Evolutionary conservation across 2,797 vertebrate species (phyloP).

Genomic region (Pantherophis vulpinus): DNA sequence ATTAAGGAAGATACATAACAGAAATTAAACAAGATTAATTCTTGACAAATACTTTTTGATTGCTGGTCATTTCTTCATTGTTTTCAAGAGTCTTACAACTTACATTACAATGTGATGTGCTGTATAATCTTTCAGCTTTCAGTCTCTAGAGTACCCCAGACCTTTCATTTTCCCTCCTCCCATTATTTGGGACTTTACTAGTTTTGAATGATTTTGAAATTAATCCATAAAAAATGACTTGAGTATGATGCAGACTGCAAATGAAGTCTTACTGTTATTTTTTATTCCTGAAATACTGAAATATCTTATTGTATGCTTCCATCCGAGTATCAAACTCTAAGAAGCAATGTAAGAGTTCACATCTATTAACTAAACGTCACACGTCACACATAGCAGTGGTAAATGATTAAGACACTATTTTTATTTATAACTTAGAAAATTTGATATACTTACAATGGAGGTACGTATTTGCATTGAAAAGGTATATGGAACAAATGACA

Average conservation of each 20-base stretch:
- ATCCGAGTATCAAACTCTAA: background rate
- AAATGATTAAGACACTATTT: background rate
- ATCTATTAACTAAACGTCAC: background rate
- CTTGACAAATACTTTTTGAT: background rate
- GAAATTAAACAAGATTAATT: background rate
- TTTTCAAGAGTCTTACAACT: background rate
- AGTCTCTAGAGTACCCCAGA: background rate
- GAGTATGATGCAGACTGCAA: background rate
- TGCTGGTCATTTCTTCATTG: background rate
- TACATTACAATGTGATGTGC: background rate
- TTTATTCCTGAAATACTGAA: background rate
- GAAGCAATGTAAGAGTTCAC: background rate
- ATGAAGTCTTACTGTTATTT: background rate
- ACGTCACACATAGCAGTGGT: background rate
- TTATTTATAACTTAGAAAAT: background rate
- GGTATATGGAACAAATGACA: background rate
- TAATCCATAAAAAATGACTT: background rate
- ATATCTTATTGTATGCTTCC: background rate
- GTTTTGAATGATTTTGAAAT: background rate
- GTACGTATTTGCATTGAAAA: background rate
- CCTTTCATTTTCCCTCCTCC: background rate
- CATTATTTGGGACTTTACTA: background rate
- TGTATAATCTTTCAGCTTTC: background rate
- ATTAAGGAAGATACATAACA: background rate
- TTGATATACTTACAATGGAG: background rate